Percentiles rank a stretch among this genome's conserved stretches.
Evolutionary conservation across 2,888 invertebrate species (phyloP).

Genomic region (Syrista parreyssii): DNA sequence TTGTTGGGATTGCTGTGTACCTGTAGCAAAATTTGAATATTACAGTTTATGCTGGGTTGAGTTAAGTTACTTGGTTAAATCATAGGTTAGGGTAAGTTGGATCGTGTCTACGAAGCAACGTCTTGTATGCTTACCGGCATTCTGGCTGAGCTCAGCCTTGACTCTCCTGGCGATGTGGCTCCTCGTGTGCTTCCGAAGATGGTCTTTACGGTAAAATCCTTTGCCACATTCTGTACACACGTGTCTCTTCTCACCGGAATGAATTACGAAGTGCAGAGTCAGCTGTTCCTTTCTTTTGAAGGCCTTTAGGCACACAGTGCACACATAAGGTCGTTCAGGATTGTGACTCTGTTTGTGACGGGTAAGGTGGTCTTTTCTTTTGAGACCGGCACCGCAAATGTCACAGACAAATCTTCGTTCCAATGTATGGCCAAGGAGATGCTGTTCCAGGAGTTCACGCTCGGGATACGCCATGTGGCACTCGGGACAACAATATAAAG

Average conservation of each 20-base stretch:
- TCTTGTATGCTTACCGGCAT: slow-evolving; percentile 63
- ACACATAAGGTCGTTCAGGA: slow-evolving; percentile 88
- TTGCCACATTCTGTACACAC: slow-evolving; percentile 90
- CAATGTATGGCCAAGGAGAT: slow-evolving; percentile 87
- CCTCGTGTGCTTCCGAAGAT: slow-evolving; percentile 85
- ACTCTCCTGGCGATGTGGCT: slow-evolving; percentile 87
- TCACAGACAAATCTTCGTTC: slow-evolving; percentile 89
- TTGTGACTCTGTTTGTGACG: slow-evolving; percentile 90
- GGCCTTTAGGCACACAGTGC: slow-evolving; percentile 87
- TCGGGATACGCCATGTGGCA: slow-evolving; percentile 93
- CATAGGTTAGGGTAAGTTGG: too few relatives aligned
- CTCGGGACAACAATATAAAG: slow-evolving; percentile 87
- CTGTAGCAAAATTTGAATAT: slow-evolving; percentile 20
- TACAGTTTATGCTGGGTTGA: too few relatives aligned
- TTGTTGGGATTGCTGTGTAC: slow-evolving; percentile 60
- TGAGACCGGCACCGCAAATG: slow-evolving; percentile 88
- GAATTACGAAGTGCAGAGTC: slow-evolving; percentile 89
- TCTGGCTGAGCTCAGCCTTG: slow-evolving; percentile 85
- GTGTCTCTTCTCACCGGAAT: slow-evolving; percentile 89
- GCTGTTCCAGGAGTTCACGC: slow-evolving; percentile 84
- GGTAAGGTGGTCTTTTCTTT: slow-evolving; percentile 87
- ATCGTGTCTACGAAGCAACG: too few relatives aligned
- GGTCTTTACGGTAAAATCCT: slow-evolving; percentile 90
- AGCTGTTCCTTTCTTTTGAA: slow-evolving; percentile 91
- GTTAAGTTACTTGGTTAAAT: too few relatives aligned